Percentiles rank a stretch among this genome's conserved stretches.
phyloP scores from a whole-genome alignment of 1,140 invertebrate species.

The Eupeodes corollae region DNA sequence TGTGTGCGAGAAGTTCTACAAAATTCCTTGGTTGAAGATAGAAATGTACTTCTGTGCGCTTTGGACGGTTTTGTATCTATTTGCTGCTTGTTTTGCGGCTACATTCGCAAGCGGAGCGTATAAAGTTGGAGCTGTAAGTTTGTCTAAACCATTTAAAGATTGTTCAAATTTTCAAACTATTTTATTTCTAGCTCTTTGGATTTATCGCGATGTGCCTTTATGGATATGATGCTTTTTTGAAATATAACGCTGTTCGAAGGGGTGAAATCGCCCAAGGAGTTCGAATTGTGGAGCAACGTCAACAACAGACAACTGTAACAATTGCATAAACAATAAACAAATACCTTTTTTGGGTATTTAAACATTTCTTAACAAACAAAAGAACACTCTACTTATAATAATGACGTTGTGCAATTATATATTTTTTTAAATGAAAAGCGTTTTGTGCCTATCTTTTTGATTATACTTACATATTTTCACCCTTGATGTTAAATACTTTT shows the following conservation, averaged over 20 bases:
- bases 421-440: too few relatives aligned
- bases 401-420: too few relatives aligned
- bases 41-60: conserved; percentile 64
- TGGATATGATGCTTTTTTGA: conserved; percentile 63
- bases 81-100: conserved; percentile 54
- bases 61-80: conserved; percentile 58
- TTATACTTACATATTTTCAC: too few relatives aligned
- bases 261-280: conserved; percentile 65
- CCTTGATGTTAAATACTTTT: too few relatives aligned
- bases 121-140: conserved; percentile 57
- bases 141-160: conserved; percentile 1
- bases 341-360: too few relatives aligned
- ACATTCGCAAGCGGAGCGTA: conserved; percentile 44
- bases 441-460: too few relatives aligned
- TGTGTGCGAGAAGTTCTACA: conserved; percentile 71
- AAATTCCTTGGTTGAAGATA: conserved; percentile 77
- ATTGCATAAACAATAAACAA: background rate
- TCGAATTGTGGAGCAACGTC: conserved; percentile 36
- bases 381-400: too few relatives aligned
- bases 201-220: conserved; percentile 65
- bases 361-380: too few relatives aligned
- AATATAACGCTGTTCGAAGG: conserved; percentile 50
- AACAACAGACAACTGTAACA: conserved; percentile 28
- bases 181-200: conserved; percentile 62
- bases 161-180: conserved; percentile 7